Percentiles rank a stretch among this genome's conserved stretches.
Evolutionary conservation across 1,140 invertebrate species (phyloP).

Genomic region (Tetragnatha versicolor): DNA sequence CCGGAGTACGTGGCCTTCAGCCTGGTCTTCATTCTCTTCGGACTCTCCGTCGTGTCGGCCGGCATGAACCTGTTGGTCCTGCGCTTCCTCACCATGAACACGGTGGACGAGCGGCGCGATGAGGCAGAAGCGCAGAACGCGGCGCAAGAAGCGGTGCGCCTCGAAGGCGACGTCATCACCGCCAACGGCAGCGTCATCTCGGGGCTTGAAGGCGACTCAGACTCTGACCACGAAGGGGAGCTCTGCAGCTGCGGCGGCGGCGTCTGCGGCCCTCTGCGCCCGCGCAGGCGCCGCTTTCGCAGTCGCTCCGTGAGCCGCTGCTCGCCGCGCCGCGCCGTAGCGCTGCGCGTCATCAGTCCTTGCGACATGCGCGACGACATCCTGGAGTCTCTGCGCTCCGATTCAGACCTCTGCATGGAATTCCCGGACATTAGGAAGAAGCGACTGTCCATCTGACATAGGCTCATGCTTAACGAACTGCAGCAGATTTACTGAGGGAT

Average conservation of each 20-base stretch:
- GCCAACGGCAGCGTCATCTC: constrained; percentile 74
- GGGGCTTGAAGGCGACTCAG: constrained; percentile 48
- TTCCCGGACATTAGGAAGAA: constrained; percentile 57
- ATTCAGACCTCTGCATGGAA: constrained; percentile 58
- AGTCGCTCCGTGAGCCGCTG: constrained; percentile 76
- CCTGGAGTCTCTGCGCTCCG: constrained; percentile 58
- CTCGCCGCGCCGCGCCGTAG: constrained; percentile 77
- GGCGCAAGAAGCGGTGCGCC: constrained; percentile 76
- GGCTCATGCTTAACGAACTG: constrained; percentile 39
- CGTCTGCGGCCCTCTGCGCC: constrained; percentile 65
- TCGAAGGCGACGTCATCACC: constrained; percentile 93
- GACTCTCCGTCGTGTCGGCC: constrained; percentile 97
- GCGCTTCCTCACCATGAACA: constrained; percentile 98
- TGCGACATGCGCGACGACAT: constrained; percentile 58
- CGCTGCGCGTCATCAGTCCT: constrained; percentile 69
- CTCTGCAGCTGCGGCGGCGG: constrained; percentile 47
- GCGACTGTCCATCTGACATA: constrained; percentile 61
- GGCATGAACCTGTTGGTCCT: constrained; percentile 97
- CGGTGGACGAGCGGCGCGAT: constrained; percentile 93
- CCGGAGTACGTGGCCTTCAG: constrained; percentile 98
- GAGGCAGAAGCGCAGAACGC: constrained; percentile 82
- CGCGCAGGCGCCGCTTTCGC: constrained; percentile 67
- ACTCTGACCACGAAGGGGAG: constrained; percentile 30
- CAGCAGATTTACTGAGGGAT: constrained; percentile 41
- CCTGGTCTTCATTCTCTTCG: constrained; percentile 98